Evolutionary conservation across 2,888 invertebrate species (phyloP), one percentile per base, ranked within the genome.

Genomic region (Cephonodes hylas): DNA sequence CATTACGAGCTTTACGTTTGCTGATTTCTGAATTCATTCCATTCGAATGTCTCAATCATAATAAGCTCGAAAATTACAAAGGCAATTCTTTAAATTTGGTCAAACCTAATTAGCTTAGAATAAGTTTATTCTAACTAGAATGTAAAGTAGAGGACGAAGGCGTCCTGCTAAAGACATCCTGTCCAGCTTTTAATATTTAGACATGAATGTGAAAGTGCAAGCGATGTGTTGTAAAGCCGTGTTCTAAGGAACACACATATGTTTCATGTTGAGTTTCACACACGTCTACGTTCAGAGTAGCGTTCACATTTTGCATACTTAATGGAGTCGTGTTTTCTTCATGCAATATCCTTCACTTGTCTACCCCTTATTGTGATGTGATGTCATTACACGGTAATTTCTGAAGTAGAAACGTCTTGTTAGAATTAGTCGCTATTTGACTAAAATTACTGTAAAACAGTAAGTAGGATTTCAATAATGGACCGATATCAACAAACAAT

Each of bases 21-120:
- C 46, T 59, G 23, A 59, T 38, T 34, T 46, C 46, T 23, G 15
- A 38, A 46, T 34, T 59, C 53, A 31, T 53, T 60, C 48, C 42
- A 15, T 42, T 53, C 42, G 25, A 48, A 38, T 60, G 13, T 25
- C 7, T 53, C 48, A 25, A 42, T 38, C 38, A 10, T 38, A 27
- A n/a, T 53, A 53, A 53, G 10, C 20, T 27, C 8, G 48, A 48
- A 48, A n/a, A 48, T 53, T 53, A 3, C 18, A 15, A 18, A 31
- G 20, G 27, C 53, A 31, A 53, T 53, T 53, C 53, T 10, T 3
- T 10, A 53, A 53, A 53, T 53, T 53, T 48, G 27, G n/a, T 48
- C 18, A 18, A 31, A 31, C 18, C 18, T 53, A 5, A 31, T 53
- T 27, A 31, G 53, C 10, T 38, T n/a, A 38, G 38, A n/a, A 38